Evolutionary conservation across 2,888 invertebrate species (phyloP), one percentile per base, ranked within the genome.

Genomic region (Augochlorella aurata): DNA sequence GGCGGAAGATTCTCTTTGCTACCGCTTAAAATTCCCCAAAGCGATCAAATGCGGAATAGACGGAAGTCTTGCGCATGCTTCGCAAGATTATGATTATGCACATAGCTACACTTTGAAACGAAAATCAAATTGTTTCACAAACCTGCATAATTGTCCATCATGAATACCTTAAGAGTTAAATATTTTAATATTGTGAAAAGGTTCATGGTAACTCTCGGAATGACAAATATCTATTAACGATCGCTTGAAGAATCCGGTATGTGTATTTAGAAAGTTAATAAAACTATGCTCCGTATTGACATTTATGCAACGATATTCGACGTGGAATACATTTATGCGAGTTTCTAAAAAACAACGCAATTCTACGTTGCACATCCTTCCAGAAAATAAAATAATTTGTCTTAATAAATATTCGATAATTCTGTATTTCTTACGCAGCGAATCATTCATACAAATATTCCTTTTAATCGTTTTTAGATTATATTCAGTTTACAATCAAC

Each of bases 31-130:
- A 80, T 79, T 78, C 82, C 74, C 78, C 73, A 85, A 75, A 79
- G 75, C n/a, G 67, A 63, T 65, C 50, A 76, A 72, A 69, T 49
- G 70, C 73, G 70, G 54, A 66, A 24, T 24, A 68, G 67, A 68
- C 38, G 52, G 69, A 74, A 83, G 84, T 73, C 29, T 61, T 77
- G 85, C 85, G 85, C 85, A 84, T 85, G 85, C 74, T 85, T 84
- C 79, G 29, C 12, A 52, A 81, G 67, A 75, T 61, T 47, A 44
- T 38, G 38, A 54, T 54, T 21, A 54, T 21, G 54, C 4, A 4
- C 5, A 12, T 21, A 10, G 21, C 21, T 21, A 21, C 10, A 24
- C 52, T 81, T 81, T 81, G 24, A 74, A 74, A 83, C 0, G 1
- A 24, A 16, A 58, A 12, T 58, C 54, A n/a, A 74, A 71, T 10